Evolutionary conservation across 30 jellyfish, hydroid and myxozoan genomes (phyloP).

Genomic region (Mastigias papua): DNA sequence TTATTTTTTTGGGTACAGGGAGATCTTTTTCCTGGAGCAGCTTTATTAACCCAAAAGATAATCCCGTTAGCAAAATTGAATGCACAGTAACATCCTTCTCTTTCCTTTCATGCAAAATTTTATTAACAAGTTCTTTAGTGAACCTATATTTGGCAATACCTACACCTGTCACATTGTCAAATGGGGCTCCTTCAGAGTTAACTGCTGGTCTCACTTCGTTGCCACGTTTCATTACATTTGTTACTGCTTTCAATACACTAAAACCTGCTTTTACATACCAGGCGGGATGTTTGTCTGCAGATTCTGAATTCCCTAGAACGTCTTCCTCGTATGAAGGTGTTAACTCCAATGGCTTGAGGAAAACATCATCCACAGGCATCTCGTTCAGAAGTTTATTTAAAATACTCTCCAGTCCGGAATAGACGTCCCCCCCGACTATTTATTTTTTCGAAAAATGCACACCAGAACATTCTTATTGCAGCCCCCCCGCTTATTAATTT

Average conservation of each 20-base stretch:
- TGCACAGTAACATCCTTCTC: constrained; percentile 41
- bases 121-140: constrained; percentile 19
- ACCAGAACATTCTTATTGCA: too few species aligned
- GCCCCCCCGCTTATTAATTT: too few species aligned
- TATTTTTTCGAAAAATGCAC: too few species aligned
- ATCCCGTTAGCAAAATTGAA: constrained; percentile 40
- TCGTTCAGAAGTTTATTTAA: constrained; percentile 36
- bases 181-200: constrained; percentile 32
- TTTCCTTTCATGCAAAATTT: constrained; percentile 21
- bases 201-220: not conserved
- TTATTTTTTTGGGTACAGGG: constrained; percentile 31
- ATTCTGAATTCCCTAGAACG: constrained; percentile 6
- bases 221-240: not conserved
- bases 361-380: constrained; percentile 32
- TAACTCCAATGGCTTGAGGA: constrained; percentile 30
- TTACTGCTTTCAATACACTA: constrained; percentile 13
- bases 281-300: constrained; percentile 38
- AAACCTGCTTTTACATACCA: constrained; percentile 37
- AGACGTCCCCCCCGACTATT: too few species aligned
- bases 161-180: constrained; percentile 10
- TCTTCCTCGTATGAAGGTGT: constrained; percentile 60
- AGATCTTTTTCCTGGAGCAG: constrained; percentile 13
- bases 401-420: too few species aligned
- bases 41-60: constrained; percentile 32
- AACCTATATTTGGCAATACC: constrained; percentile 13